Base-by-base conservation (phyloP, 2,797 vertebrate species). In the Epinephelus malabaricus region DNA sequence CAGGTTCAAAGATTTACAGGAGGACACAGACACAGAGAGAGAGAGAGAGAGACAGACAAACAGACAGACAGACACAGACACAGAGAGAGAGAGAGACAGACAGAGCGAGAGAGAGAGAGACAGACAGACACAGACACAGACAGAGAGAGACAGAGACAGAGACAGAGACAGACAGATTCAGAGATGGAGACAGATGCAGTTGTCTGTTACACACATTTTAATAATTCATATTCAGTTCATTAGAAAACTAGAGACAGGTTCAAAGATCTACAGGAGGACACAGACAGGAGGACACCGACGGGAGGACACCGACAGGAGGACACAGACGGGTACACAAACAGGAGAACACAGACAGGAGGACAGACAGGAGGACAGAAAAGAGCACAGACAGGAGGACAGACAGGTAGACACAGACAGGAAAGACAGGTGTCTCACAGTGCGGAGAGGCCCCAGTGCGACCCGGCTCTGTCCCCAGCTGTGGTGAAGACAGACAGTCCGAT, bases 401-500 rank as follows among this genome's bases (percentile, higher is more conserved):
- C 3, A 19, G 56, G 0, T 0, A 23, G 8, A 2, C 5, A 56
- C 9, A 51, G 18, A 7, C 30, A 43, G 50, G n/a, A 38, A 19
- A 40, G 23, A 53, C 13, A 46, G 15, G 17, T 23, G 56, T 25
- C 96, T 74, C 92, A 99, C 98, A 98, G 94, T 15, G 94, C 88
- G 0, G 98, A 97, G 21, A 98, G 96, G 59, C 98, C 98, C 98
- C 98, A 99, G 92, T 99, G 98, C 6, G 97, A 97, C 14, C 97
- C 97, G 0, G 97, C 97, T 63, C 97, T 89, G 64, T 98, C 97
- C 1, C 97, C 97, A 0, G 97, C 98, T 0, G 96, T 96, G 89
- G 95, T 96, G 90, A 98, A 98, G 61, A 97, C 97, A 0, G 98
- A 99, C 78, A 99, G 95, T 3, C 97, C 98, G 1, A 99, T 99